Base-by-base conservation (phyloP, 2,113 vertebrate species). In the Pollachius pollachius region DNA sequence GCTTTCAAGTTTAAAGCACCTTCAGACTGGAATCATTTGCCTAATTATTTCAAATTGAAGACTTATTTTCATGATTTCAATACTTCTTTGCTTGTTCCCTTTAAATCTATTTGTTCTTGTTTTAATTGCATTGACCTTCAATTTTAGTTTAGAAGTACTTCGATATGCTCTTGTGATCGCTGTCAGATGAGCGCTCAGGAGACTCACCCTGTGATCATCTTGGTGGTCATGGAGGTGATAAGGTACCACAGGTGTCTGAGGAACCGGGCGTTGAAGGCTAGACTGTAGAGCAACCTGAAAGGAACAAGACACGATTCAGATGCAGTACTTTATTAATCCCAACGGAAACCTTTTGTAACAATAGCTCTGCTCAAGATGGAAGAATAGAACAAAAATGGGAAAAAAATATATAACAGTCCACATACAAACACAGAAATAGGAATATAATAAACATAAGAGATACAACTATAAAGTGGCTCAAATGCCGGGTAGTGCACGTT, bases 211-310 rank as follows among this genome's bases (percentile, higher is more conserved):
- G 97, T 99, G 88, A 98, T 98, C 95, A 98, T 99, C 85, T 91
- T 95, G 3, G 97, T 98, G 11, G 95, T 97, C 96, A 99, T 96
- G n/a, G 96, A 97, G 19, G 95, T 96, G 79, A 99, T 96, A 77
- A 99, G 92, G 89, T 93, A 89, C 97, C 97, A 99, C 56, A 99
- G 94, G 77, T 99, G 97, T 72, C 95, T 90, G 86, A 99, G 92
- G 87, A 99, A 99, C 69, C 97, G 92, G 81, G 96, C 96, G 54
- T 99, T 98, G 83, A 99, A 99, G 69, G 97, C 97, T 87, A 99
- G 93, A 85, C 97, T 99, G 87, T 99, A 99, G 75, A 99, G 89
- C 78, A 99, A 95, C 86, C 97, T 99, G 84, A 84, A 90, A 62
- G 79, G 66, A n/a, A 83, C 18, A 81, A 78, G 64, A 19, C 25